Evolutionary conservation across 2,113 vertebrate genomes (phyloP).

Genomic region (Bufo gargarizans): DNA sequence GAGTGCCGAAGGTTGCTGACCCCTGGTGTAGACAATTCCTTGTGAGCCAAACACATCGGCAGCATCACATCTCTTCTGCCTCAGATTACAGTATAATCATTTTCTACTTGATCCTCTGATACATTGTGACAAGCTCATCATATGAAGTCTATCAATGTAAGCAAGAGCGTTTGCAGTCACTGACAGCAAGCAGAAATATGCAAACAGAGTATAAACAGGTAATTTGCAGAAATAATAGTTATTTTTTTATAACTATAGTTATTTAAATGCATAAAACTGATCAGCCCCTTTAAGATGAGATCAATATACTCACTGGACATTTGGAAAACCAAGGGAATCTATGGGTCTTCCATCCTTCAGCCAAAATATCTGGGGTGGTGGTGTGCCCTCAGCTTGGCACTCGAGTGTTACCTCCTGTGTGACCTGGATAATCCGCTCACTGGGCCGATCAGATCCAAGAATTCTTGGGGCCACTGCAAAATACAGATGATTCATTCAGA

Average conservation of each 20-base stretch:
- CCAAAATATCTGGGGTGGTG: slow-evolving; percentile 80
- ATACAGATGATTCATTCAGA: not conserved
- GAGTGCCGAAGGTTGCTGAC: too few species aligned
- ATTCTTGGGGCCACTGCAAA: slow-evolving; percentile 81
- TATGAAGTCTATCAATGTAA: not conserved
- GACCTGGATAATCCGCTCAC: slow-evolving; percentile 75
- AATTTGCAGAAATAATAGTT: too few species aligned
- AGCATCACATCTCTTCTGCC: too few species aligned
- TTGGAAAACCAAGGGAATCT: slow-evolving; percentile 61
- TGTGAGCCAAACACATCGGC: too few species aligned
- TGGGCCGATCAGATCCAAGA: slow-evolving; percentile 65
- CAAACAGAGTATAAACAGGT: too few species aligned
- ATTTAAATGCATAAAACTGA: too few species aligned
- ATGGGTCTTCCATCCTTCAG: slow-evolving; percentile 82
- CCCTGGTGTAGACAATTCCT: too few species aligned
- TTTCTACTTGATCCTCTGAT: too few species aligned
- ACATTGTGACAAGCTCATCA: too few species aligned
- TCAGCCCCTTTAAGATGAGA: not conserved
- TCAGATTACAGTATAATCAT: too few species aligned
- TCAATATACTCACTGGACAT: slow-evolving; percentile 65
- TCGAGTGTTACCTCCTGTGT: slow-evolving; percentile 77
- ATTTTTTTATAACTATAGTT: too few species aligned
- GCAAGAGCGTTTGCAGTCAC: not conserved
- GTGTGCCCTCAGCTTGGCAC: slow-evolving; percentile 79
- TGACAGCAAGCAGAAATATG: not conserved